These are phyloP conservation scores for Drosophila vallismaia DNA, from an alignment of 2,888 invertebrate species.

Conservation along the genomic window DNA sequence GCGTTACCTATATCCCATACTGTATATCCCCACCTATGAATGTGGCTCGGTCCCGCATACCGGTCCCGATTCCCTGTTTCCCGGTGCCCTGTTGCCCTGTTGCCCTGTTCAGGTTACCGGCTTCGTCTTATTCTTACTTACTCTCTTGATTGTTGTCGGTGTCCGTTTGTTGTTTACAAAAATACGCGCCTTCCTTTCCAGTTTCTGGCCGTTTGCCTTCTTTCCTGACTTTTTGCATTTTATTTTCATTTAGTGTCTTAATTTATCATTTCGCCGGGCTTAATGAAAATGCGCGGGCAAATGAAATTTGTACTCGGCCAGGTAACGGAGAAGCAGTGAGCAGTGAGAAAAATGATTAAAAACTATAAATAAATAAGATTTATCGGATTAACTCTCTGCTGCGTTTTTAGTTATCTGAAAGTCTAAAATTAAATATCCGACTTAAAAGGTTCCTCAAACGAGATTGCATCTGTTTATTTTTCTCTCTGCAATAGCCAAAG, in stretches of 20 bases:
- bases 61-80: slow-evolving; percentile 53
- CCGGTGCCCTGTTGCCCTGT: slow-evolving; percentile 30
- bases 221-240: slow-evolving; percentile 9
- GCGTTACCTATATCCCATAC: slow-evolving; percentile 5
- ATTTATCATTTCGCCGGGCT: slow-evolving; percentile 32
- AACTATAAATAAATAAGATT: neutral
- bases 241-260: slow-evolving; percentile 37
- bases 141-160: slow-evolving; percentile 41
- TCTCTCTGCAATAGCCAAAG: slow-evolving; percentile 7
- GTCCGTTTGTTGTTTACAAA: slow-evolving; percentile 68
- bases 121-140: slow-evolving; percentile 20
- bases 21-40: slow-evolving; percentile 20
- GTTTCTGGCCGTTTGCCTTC: slow-evolving; percentile 21
- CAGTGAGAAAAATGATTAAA: neutral
- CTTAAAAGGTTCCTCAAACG: neutral
- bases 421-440: neutral
- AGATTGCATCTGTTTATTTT: slow-evolving; percentile 2
- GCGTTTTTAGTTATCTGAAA: neutral
- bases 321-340: neutral
- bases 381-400: neutral
- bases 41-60: slow-evolving; percentile 40
- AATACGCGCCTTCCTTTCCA: slow-evolving; percentile 48
- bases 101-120: neutral
- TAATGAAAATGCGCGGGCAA: slow-evolving; percentile 57
- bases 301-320: neutral